Base-by-base conservation (phyloP, 2,797 vertebrate species). In the Leptodactylus fallax region DNA sequence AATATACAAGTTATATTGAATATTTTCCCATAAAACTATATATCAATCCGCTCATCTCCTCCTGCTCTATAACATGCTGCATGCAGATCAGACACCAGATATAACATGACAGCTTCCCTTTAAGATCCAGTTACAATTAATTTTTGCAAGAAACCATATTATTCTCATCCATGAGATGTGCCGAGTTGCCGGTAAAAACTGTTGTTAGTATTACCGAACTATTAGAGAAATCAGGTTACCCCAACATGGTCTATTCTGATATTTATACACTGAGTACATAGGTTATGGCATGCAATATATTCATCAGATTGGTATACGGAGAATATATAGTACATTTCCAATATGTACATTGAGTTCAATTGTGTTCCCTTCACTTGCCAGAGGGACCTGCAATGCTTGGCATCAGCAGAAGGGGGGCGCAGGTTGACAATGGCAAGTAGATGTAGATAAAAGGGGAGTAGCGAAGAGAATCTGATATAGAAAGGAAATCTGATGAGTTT, bases 301-400 rank as follows among this genome's bases (percentile, higher is more conserved):
- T n/a, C 56, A 49, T 63, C 45, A 21, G 45, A 17, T 49, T 76
- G 83, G 19, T 58, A n/a, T 23, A 8, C 23, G 36, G 55, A 49
- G 36, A 74, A 23, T 49, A 56, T 36, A 14, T 1, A 21, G 25
- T 67, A 27, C 51, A 25, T 56, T 58, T 27, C 77, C 25, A 25
- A 56, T 10, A 36, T 56, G 13, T 19, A 79, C 23, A 23, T 10
- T 16, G 19, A 23, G 56, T 13, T 49, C 25, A 45, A 45, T n/a
- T 16, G 8, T 10, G 17, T 74, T 85, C n/a, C 14, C 55, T 47
- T 77, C 27, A 49, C 61, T 77, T 79, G 77, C 77, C 56, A 74
- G 27, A 58, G 82, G 78, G 85, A 83, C 81, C 67, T 87, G 89
- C 85, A 85, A 87, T 87, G 85, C 77, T 74, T 74, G 14, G 36